These are phyloP conservation scores for Labeo catla DNA, from an alignment of 2,113 vertebrate genomes.

Conservation along the genomic window DNA sequence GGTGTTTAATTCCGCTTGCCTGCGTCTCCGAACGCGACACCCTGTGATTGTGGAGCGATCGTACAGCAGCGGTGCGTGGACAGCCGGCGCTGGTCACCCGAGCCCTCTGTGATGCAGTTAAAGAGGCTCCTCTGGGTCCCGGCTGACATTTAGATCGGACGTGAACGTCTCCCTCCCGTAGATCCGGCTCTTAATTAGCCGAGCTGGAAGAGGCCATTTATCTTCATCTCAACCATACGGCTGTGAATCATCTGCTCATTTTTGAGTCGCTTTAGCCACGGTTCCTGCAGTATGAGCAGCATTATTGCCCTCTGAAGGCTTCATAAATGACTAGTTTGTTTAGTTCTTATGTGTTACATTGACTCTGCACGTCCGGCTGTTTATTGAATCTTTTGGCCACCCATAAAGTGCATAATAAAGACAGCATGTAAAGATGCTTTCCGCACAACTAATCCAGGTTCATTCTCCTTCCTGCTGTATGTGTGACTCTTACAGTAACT, in stretches of 20 bases:
- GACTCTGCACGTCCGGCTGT: background rate
- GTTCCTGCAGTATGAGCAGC: background rate
- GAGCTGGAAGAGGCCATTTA: conserved; percentile 28
- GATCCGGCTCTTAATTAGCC: conserved; percentile 45
- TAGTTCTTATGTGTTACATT: background rate
- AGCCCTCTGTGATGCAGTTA: conserved; percentile 16
- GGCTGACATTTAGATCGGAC: conserved; percentile 25
- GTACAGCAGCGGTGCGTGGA: background rate
- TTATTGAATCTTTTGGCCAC: background rate
- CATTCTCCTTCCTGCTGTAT: background rate
- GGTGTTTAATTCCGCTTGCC: background rate
- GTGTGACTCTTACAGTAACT: background rate
- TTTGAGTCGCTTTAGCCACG: background rate
- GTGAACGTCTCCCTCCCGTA: conserved; percentile 34
- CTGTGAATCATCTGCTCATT: background rate
- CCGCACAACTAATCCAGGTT: background rate
- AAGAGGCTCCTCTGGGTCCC: conserved; percentile 25
- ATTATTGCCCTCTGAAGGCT: background rate
- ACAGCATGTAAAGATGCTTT: no score
- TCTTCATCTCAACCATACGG: conserved; percentile 42
- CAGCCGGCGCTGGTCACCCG: background rate
- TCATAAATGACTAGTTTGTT: background rate
- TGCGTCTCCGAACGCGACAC: background rate
- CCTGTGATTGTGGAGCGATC: background rate
- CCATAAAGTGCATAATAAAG: background rate